A percentile compares a stretch with the other conserved stretches of the same genome.
Conservation (phyloP, 2,797 vertebrate species). For the Hydrocynus forskahlii region DNA sequence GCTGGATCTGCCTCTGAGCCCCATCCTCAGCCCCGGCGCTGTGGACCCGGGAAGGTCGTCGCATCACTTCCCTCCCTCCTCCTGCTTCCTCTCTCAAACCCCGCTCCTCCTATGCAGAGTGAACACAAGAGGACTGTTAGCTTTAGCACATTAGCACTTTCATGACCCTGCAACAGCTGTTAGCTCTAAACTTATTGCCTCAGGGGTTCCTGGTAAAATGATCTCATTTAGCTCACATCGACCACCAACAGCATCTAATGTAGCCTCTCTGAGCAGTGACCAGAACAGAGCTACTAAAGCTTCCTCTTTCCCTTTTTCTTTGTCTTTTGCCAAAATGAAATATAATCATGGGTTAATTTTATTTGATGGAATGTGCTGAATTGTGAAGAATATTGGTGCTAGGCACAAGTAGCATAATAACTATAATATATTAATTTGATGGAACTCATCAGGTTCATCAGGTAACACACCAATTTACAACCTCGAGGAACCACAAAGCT, state of each 20-base stretch:
- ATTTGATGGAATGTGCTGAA: too few species aligned
- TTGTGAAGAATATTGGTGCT: too few species aligned
- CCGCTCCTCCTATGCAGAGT: conserved; percentile 63
- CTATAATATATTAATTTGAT: too few species aligned
- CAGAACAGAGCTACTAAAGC: background rate
- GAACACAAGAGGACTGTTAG: background rate
- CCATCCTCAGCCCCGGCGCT: conserved; percentile 61
- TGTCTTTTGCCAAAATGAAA: too few species aligned
- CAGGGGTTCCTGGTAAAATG: background rate
- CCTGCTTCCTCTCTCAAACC: conserved; percentile 71
- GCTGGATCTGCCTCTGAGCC: conserved; percentile 60
- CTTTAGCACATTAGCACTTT: conserved; percentile 20
- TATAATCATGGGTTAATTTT: too few species aligned
- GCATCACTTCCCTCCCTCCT: conserved; percentile 54
- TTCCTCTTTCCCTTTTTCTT: too few species aligned
- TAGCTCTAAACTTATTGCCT: background rate
- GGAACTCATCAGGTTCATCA: background rate
- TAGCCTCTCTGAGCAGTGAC: background rate
- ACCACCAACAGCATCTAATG: background rate
- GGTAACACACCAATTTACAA: too few species aligned
- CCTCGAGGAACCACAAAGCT: too few species aligned
- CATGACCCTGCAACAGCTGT: background rate
- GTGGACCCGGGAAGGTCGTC: conserved; percentile 58
- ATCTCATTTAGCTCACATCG: background rate
- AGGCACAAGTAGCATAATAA: too few species aligned